phyloP scores from a whole-genome alignment of 2,888 invertebrate species.

The Chouioia cunea region DNA sequence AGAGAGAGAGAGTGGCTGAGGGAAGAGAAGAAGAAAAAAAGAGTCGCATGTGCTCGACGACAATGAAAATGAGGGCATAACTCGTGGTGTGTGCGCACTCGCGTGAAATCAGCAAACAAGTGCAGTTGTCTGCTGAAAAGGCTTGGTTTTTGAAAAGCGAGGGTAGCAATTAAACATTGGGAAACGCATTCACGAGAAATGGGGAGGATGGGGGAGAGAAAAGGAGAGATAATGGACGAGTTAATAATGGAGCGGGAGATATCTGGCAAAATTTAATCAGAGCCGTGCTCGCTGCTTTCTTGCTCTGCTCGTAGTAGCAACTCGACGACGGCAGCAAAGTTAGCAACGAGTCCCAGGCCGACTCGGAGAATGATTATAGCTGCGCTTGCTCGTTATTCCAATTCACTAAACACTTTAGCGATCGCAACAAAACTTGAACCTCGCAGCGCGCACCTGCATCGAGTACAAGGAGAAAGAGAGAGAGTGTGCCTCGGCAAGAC shows the following conservation, averaged over 20 bases:
- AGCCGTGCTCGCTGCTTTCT: slow-evolving; percentile 7
- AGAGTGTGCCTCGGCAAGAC: too few species aligned
- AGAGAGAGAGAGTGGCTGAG: neutral
- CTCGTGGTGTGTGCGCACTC: neutral
- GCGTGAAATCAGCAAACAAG: slow-evolving; percentile 34
- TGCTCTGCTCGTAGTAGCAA: too few species aligned
- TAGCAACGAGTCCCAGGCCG: slow-evolving; percentile 28
- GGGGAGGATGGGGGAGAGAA: too few species aligned
- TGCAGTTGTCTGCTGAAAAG: too few species aligned
- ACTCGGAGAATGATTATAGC: slow-evolving; percentile 39
- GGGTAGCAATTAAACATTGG: too few species aligned
- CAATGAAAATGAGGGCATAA: neutral
- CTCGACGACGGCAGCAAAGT: neutral
- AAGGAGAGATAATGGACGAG: too few species aligned
- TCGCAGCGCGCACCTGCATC: too few species aligned
- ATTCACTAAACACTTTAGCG: slow-evolving; percentile 42
- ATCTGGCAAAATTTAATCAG: slow-evolving; percentile 15
- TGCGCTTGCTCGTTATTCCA: slow-evolving; percentile 32
- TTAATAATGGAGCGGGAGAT: too few species aligned
- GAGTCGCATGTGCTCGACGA: neutral
- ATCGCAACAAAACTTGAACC: slow-evolving; percentile 39
- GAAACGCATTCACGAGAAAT: too few species aligned
- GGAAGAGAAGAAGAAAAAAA: slow-evolving; percentile 9
- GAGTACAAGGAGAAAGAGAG: too few species aligned
- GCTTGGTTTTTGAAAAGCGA: too few species aligned